Evolutionary conservation across 2,113 vertebrate genomes (phyloP).

Genomic region (Alligator sinensis): DNA sequence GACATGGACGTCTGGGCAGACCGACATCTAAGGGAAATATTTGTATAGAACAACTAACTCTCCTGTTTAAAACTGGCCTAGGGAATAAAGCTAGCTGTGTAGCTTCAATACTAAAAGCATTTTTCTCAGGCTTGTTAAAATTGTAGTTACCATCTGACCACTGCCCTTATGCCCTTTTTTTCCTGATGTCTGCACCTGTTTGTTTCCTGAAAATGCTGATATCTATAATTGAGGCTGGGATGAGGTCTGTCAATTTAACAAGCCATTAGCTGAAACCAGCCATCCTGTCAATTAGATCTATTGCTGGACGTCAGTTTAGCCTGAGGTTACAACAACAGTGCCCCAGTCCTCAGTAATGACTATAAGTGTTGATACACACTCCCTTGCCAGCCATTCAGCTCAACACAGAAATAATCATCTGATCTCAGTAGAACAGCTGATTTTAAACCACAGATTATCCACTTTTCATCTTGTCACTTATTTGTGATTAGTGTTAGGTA

Average conservation of each 20-base stretch:
- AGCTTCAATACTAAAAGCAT: background rate
- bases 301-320: background rate
- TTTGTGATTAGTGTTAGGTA: slow-evolving; percentile 41
- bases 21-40: background rate
- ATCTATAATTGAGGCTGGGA: slow-evolving; percentile 51
- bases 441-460: slow-evolving; percentile 56
- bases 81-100: background rate
- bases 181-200: background rate
- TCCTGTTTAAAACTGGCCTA: background rate
- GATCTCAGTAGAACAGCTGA: slow-evolving; percentile 57
- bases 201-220: slow-evolving; percentile 31
- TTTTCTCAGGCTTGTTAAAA: background rate
- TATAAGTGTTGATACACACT: background rate
- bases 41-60: background rate
- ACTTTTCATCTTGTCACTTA: slow-evolving; percentile 61
- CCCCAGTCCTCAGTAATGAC: background rate
- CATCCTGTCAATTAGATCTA: slow-evolving; percentile 53
- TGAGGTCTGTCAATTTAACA: slow-evolving; percentile 54
- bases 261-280: slow-evolving; percentile 33
- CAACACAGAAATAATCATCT: slow-evolving; percentile 46
- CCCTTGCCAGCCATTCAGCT: slow-evolving; percentile 40
- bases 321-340: background rate
- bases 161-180: background rate
- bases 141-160: background rate
- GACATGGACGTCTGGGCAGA: background rate